These are phyloP conservation scores for Folsomia manolachei DNA, from an alignment of 2,888 invertebrate species.

Conservation along the genomic window DNA sequence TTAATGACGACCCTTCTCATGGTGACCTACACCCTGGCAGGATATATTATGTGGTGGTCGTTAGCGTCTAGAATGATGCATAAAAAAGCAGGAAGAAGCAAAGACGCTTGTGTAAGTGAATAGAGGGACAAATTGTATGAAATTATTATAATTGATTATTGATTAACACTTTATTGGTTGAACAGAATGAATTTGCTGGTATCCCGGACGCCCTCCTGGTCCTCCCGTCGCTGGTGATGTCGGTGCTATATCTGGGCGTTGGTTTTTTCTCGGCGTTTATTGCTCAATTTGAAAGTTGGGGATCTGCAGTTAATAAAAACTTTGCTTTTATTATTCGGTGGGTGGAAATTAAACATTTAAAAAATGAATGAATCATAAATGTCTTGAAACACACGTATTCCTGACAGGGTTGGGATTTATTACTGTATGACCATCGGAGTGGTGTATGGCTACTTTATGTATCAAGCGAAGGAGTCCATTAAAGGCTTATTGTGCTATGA, in stretches of 20 bases:
- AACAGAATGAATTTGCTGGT: neutral
- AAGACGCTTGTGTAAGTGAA: neutral
- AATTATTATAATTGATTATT: too few relatives aligned
- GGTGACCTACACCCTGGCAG: neutral
- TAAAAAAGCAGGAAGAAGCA: neutral
- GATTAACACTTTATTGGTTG: neutral
- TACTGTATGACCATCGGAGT: neutral
- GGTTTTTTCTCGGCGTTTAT: neutral
- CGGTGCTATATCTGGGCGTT: neutral
- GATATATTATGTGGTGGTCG: neutral
- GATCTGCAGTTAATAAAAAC: neutral
- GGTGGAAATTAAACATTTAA: neutral
- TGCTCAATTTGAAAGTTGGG: conserved; percentile 9
- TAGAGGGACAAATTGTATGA: too few relatives aligned
- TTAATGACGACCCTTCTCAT: neutral
- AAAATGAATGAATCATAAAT: neutral
- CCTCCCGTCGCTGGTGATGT: neutral
- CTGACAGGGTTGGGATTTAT: conserved; percentile 12
- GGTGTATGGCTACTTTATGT: neutral
- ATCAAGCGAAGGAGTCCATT: neutral
- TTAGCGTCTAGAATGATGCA: neutral
- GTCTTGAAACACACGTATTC: too few relatives aligned
- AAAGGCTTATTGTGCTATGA: neutral
- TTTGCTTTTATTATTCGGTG: conserved; percentile 10
- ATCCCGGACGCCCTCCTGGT: neutral